phyloP scores from a whole-genome alignment of 35 echinoderm and acorn worm species.

The Holothuria glaberrima region DNA sequence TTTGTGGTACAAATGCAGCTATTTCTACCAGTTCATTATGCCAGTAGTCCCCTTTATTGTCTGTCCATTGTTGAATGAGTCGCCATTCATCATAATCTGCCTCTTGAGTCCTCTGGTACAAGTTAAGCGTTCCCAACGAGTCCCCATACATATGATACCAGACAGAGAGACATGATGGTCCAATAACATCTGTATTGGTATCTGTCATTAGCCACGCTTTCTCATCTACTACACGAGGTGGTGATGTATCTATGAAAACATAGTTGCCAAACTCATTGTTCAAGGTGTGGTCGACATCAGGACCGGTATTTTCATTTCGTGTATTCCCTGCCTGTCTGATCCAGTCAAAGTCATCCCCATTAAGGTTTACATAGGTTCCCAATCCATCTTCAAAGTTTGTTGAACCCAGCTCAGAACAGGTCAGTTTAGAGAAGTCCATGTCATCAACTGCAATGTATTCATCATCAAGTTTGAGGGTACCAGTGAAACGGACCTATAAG shows the following conservation, averaged over 20 bases:
- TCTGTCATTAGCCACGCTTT: conserved; percentile 57
- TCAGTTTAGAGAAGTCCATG: conserved; percentile 13
- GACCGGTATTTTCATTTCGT: conserved; percentile 62
- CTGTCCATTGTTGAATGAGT: conserved; percentile 47
- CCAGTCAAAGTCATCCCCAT: conserved; percentile 50
- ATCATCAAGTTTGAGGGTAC: conserved; percentile 22
- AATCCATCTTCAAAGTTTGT: conserved; percentile 37
- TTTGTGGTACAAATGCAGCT: neutral
- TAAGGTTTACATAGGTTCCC: conserved; percentile 26
- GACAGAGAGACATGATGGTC: conserved; percentile 65
- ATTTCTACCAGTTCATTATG: conserved; percentile 61
- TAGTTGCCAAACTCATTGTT: conserved; percentile 82
- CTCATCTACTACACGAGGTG: conserved; percentile 41
- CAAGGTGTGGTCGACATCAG: conserved; percentile 77
- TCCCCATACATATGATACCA: conserved; percentile 87
- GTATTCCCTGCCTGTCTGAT: conserved; percentile 29
- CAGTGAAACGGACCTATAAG: conserved; percentile 18
- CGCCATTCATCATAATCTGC: conserved; percentile 58
- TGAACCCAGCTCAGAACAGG: conserved; percentile 10
- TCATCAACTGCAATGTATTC: conserved; percentile 37
- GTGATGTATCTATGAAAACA: conserved; percentile 73
- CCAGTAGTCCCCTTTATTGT: conserved; percentile 71
- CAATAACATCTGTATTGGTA: conserved; percentile 49
- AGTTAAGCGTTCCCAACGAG: conserved; percentile 2
- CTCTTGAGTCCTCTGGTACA: conserved; percentile 45